These are phyloP conservation scores for Nannoperca australis DNA, from an alignment of 2,797 vertebrate genomes.

Conservation along the genomic window DNA sequence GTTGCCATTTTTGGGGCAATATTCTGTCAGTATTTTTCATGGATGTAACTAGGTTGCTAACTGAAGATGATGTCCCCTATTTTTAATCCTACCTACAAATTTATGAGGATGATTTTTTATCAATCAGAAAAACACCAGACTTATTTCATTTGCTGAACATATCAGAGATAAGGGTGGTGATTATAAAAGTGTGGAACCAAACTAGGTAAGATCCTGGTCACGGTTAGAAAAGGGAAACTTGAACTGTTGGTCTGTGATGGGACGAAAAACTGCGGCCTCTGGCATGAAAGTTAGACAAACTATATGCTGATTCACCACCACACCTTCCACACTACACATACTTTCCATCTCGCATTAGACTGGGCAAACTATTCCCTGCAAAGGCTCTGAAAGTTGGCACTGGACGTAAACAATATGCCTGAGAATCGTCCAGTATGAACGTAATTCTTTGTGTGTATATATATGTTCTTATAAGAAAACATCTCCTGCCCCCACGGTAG, in stretches of 20 bases:
- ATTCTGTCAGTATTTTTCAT: background rate
- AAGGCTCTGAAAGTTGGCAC: too few species aligned
- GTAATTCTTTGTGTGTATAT: background rate
- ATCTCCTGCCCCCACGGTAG: background rate
- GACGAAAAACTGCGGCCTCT: background rate
- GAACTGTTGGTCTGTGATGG: background rate
- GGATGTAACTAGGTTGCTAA: background rate
- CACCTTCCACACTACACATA: background rate
- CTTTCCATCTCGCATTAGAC: background rate
- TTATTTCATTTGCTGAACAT: constrained; percentile 8
- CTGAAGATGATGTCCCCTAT: background rate
- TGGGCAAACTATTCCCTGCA: background rate
- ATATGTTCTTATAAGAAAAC: background rate
- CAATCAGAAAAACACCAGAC: constrained; percentile 4
- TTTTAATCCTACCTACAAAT: background rate
- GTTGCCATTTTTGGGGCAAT: too few species aligned
- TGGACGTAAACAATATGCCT: background rate
- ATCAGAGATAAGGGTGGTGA: constrained; percentile 5
- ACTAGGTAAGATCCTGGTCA: background rate
- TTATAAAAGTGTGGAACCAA: background rate
- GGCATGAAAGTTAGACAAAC: background rate
- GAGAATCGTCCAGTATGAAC: background rate
- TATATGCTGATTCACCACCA: background rate
- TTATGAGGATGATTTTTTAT: constrained; percentile 6
- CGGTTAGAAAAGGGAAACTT: background rate